Conservation (phyloP, 2,888 invertebrate genomes). For the Acanthosepion esculentum region DNA sequence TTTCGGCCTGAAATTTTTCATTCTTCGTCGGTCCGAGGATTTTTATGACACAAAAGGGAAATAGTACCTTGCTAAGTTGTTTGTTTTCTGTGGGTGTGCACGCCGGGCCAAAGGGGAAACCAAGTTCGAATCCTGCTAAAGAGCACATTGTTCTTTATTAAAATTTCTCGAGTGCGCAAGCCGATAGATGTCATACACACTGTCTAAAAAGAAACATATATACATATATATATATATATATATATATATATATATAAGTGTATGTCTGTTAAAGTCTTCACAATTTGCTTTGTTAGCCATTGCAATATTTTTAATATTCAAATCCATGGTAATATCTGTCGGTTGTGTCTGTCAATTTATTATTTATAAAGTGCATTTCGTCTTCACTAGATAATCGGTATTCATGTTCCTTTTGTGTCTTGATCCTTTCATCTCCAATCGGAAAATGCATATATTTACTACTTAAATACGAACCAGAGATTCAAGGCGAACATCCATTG, state of each 20-base stretch:
- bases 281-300: not conserved
- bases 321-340: not conserved
- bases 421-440: not conserved
- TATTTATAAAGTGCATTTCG: not conserved
- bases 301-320: constrained; percentile 11
- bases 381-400: constrained; percentile 10
- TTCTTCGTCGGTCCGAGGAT: too few relatives aligned
- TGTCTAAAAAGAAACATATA: too few relatives aligned
- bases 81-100: too few relatives aligned
- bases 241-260: not conserved
- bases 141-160: too few relatives aligned
- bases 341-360: not conserved
- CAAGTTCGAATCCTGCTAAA: too few relatives aligned
- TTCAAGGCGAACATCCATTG: not conserved
- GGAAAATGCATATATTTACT: constrained; percentile 13
- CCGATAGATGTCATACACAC: too few relatives aligned
- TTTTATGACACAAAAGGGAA: too few relatives aligned
- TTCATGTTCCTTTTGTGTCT: not conserved
- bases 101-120: too few relatives aligned
- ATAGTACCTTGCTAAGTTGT: too few relatives aligned
- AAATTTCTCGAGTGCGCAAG: too few relatives aligned
- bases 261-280: not conserved
- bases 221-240: not conserved
- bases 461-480: not conserved
- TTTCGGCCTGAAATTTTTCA: too few relatives aligned